phyloP scores from a whole-genome alignment of 2,888 invertebrate genomes.

The Parnassius orleans region DNA sequence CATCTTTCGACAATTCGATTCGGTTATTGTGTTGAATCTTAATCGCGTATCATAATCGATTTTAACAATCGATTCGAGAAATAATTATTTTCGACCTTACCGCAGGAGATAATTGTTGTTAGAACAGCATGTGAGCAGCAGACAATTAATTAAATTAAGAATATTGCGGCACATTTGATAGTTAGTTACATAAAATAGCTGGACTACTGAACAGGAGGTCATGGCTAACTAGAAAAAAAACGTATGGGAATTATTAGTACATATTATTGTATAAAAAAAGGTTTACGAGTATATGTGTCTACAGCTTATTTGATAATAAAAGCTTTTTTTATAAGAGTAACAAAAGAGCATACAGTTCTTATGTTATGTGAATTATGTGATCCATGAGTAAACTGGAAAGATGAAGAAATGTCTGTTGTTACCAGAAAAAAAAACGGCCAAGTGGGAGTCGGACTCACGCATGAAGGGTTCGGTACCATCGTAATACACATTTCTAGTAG shows the following conservation, averaged over 20 bases:
- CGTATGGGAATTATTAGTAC: neutral
- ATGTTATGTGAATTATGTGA: too few species aligned
- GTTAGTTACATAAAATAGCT: conserved; percentile 44
- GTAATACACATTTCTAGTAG: too few species aligned
- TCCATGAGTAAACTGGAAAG: too few species aligned
- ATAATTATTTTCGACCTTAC: conserved; percentile 74
- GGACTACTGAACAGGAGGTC: conserved; percentile 46
- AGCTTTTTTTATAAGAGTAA: too few species aligned
- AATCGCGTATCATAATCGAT: conserved; percentile 65
- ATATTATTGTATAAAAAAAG: too few species aligned
- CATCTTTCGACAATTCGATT: conserved; percentile 62
- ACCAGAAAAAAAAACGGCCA: too few species aligned
- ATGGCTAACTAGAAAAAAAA: conserved; percentile 17
- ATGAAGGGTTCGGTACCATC: too few species aligned
- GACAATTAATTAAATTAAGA: conserved; percentile 67
- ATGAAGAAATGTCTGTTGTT: too few species aligned
- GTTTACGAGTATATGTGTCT: too few species aligned
- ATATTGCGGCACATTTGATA: conserved; percentile 40
- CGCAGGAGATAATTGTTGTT: conserved; percentile 62
- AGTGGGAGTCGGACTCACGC: too few species aligned
- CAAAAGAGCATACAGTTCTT: too few species aligned
- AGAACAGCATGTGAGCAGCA: conserved; percentile 45
- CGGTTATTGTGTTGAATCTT: conserved; percentile 63
- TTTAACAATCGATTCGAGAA: conserved; percentile 57
- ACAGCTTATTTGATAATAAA: too few species aligned